Evolutionary conservation across 2,797 vertebrate genomes (phyloP).

Genomic region (Myripristis murdjan): DNA sequence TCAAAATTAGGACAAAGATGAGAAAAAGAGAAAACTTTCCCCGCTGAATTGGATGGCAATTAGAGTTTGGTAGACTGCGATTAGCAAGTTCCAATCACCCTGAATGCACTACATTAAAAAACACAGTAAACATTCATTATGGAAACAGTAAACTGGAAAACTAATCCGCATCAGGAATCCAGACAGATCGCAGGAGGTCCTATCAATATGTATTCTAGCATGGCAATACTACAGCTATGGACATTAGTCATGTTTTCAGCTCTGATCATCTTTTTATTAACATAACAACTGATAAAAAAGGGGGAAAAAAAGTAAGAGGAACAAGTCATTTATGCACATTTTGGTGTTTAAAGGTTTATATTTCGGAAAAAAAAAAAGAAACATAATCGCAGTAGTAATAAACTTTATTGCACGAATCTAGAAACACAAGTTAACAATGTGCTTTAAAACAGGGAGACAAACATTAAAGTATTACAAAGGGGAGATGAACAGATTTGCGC

Average conservation of each 20-base stretch:
- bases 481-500: not conserved
- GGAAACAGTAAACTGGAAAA: not conserved
- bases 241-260: not conserved
- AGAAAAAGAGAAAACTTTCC: constrained; percentile 26
- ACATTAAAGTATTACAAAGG: not conserved
- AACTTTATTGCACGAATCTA: too few species aligned
- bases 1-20: constrained; percentile 31
- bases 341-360: not conserved
- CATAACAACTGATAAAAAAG: constrained; percentile 47
- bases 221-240: not conserved
- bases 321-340: constrained; percentile 30
- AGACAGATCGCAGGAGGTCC: not conserved
- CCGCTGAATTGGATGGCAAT: constrained; percentile 29
- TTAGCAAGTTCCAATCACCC: constrained; percentile 44
- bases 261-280: constrained; percentile 48
- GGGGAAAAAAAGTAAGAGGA: not conserved
- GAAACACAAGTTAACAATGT: too few species aligned
- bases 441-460: constrained; percentile 3
- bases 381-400: too few species aligned
- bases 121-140: not conserved
- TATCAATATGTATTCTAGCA: not conserved
- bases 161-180: not conserved
- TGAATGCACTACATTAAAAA: constrained; percentile 28
- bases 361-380: constrained; percentile 1
- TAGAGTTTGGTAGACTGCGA: constrained; percentile 43